phyloP scores from a whole-genome alignment of 2,113 vertebrate species.

The Lepus timidus region DNA sequence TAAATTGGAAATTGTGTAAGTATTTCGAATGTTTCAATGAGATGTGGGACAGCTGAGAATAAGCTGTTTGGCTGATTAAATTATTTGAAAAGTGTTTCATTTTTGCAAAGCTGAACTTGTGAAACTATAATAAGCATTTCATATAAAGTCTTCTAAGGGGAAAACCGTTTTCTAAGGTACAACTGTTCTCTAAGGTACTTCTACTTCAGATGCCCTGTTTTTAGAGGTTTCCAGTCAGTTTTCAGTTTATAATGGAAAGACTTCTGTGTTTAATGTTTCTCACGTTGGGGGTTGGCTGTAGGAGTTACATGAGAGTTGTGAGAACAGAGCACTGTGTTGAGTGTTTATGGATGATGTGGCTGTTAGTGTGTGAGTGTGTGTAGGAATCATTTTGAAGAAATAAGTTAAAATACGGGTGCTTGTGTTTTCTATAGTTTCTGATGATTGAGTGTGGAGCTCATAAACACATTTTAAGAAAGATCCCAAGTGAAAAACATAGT shows the following conservation, averaged over 20 bases:
- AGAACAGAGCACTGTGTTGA: background rate
- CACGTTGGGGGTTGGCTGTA: background rate
- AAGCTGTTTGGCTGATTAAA: constrained; percentile 15
- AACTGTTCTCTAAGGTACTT: background rate
- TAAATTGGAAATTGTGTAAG: constrained; percentile 7
- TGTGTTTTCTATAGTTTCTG: background rate
- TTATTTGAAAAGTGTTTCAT: constrained; percentile 23
- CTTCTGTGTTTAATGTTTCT: constrained; percentile 5
- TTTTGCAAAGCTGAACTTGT: constrained; percentile 34
- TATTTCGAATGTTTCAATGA: constrained; percentile 2
- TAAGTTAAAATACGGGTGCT: background rate
- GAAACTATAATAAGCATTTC: background rate
- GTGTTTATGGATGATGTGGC: background rate
- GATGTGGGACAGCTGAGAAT: background rate
- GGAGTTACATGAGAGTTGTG: background rate
- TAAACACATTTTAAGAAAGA: background rate
- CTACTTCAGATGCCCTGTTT: background rate
- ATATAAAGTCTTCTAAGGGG: background rate
- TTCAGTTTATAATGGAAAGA: background rate
- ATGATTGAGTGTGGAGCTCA: background rate
- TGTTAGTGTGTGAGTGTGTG: background rate
- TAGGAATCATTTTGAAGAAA: constrained; percentile 19
- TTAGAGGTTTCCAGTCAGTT: constrained; percentile 24
- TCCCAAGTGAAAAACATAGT: background rate
- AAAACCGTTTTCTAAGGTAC: background rate